Evolutionary conservation across 2,888 invertebrate species (phyloP).

Genomic region (Pomacea canaliculata): DNA sequence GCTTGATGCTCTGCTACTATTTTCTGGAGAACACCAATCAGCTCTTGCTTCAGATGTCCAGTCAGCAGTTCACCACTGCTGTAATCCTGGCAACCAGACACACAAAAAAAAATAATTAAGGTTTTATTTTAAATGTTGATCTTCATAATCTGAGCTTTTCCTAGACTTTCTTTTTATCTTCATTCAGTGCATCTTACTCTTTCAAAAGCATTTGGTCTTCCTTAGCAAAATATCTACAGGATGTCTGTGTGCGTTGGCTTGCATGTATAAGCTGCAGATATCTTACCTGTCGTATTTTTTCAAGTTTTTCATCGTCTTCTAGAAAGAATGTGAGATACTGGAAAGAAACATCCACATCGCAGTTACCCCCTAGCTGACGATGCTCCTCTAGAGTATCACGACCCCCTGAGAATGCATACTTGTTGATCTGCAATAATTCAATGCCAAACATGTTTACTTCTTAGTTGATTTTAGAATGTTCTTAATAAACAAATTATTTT

Average conservation of each 20-base stretch:
- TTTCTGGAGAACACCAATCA: constrained; percentile 85
- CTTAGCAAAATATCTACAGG: too few relatives aligned
- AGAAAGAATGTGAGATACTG: constrained; percentile 95
- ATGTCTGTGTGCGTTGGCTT: too few relatives aligned
- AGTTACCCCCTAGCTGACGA: constrained; percentile 87
- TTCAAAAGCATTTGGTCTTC: too few relatives aligned
- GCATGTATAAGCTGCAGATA: background rate
- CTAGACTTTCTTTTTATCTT: too few relatives aligned
- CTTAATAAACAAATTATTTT: too few relatives aligned
- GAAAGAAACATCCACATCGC: constrained; percentile 94
- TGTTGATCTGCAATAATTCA: constrained; percentile 78
- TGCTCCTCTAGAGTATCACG: constrained; percentile 94
- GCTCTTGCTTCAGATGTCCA: constrained; percentile 92
- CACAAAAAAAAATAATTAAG: background rate
- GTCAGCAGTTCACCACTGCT: constrained; percentile 90
- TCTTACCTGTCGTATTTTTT: constrained; percentile 77
- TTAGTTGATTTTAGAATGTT: too few relatives aligned
- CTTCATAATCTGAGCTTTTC: too few relatives aligned
- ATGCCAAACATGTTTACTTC: too few relatives aligned
- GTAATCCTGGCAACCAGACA: constrained; percentile 76
- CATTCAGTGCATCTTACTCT: too few relatives aligned
- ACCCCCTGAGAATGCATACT: constrained; percentile 98
- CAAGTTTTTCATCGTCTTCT: constrained; percentile 89
- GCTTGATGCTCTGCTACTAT: constrained; percentile 87
- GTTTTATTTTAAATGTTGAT: too few relatives aligned